Base-by-base conservation (phyloP, 2,113 vertebrate species). In the Tetraodon nigroviridis region DNA sequence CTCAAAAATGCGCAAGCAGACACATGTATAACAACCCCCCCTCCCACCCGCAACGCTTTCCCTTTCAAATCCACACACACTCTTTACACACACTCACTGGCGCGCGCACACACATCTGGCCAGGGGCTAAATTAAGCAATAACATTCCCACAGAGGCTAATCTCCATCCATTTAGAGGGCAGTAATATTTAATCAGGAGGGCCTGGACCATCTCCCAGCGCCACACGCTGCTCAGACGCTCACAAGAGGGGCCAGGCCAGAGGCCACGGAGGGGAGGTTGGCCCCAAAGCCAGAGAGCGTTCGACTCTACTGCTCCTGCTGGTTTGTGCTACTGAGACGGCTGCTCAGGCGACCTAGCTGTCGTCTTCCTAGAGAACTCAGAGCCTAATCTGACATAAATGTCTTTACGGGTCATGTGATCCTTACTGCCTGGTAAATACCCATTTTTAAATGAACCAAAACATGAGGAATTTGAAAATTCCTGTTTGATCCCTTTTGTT, bases 161-260 rank as follows among this genome's bases (percentile, higher is more conserved):
- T 89, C 87, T 87, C 83, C 76, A 84, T 89, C 84, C 87, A 87
- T 87, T 89, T 89, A 86, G 81, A 73, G 75, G 69, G 65, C 75
- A 86, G 87, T 86, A 89, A 90, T 87, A 90, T 89, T 90, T 89
- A 89, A 89, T 90, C 83, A 88, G 72, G 61, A 84, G 69, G 81
- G 75, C 55, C 69, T 51, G 71, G 74, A 74, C 78, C 70, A n/a
- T 69, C 82, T 86, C 73, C 71, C 74, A 75, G 78, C 61, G 12
- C 69, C 66, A 74, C 63, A 66, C 67, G 68, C 76, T 68, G 65
- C 64, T 87, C 82, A 80, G 86, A 88, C 82, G 85, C 84, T 90
- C 65, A 70, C 64, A 75, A 67, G 63, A 81, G 74, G 82, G 80
- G 76, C 64, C 73, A 75, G 84, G 84, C 83, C 83, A 75, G 75